phyloP scores from a whole-genome alignment of 1,140 invertebrate genomes.

The Andrena cerasifolii region DNA sequence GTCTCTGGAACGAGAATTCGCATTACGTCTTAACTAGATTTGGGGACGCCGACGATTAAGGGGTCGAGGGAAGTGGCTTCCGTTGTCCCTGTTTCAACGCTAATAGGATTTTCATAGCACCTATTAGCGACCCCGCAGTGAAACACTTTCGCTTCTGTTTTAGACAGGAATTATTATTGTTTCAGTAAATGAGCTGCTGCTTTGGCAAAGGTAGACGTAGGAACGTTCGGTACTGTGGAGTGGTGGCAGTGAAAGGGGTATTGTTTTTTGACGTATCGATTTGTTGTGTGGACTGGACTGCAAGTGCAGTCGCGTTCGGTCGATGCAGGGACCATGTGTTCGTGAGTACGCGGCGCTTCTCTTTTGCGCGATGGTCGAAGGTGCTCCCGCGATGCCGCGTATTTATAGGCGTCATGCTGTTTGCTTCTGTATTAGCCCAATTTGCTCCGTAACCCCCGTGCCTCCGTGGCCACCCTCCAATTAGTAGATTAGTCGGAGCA shows the following conservation, averaged over 20 bases:
- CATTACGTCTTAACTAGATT: constrained; percentile 3
- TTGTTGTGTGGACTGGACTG: neutral
- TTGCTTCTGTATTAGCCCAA: constrained; percentile 61
- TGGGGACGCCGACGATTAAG: neutral
- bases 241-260: no score
- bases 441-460: constrained; percentile 46
- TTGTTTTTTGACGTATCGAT: neutral
- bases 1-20: no score
- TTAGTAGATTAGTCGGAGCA: constrained; percentile 61
- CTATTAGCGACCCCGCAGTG: neutral
- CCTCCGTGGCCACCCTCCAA: constrained; percentile 49
- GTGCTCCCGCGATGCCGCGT: constrained; percentile 46
- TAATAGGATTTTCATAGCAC: neutral
- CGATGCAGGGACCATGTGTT: neutral
- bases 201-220: no score
- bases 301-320: neutral
- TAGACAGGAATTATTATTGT: no score
- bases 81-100: neutral
- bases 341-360: neutral
- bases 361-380: constrained; percentile 17
- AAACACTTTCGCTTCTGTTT: neutral
- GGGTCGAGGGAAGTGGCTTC: neutral
- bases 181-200: no score
- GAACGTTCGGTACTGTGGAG: no score
- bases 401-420: constrained; percentile 61